phyloP scores from a whole-genome alignment of 1,140 invertebrate genomes.

The Tribolium madens region DNA sequence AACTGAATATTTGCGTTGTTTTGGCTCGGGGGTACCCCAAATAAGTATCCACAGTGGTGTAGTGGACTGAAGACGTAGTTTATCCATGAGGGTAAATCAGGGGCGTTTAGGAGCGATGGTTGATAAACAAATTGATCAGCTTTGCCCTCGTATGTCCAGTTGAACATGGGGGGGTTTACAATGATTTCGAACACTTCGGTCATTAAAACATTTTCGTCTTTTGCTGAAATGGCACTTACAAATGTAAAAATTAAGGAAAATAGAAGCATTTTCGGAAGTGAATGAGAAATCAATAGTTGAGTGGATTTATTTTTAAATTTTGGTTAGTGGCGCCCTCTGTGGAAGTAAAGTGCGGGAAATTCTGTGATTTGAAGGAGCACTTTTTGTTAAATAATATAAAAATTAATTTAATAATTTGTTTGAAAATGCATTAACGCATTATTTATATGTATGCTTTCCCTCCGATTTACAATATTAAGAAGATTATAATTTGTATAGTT shows the following conservation, averaged over 20 bases:
- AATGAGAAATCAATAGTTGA: not conserved
- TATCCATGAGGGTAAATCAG: slow-evolving; percentile 88
- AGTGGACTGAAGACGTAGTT: slow-evolving; percentile 82
- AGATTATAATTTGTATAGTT: too few species aligned
- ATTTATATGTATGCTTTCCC: too few species aligned
- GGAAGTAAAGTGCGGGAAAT: not conserved
- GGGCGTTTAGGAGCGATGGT: slow-evolving; percentile 75
- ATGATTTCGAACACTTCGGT: slow-evolving; percentile 75
- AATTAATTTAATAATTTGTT: too few species aligned
- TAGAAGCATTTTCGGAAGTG: not conserved
- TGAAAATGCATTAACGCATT: too few species aligned
- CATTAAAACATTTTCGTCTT: slow-evolving; percentile 67
- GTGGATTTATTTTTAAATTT: slow-evolving; percentile 30
- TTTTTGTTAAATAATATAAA: too few species aligned
- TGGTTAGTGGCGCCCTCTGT: not conserved
- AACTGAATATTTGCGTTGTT: slow-evolving; percentile 71
- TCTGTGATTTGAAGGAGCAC: too few species aligned
- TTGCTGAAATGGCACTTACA: not conserved
- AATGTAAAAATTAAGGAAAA: not conserved
- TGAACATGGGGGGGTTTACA: slow-evolving; percentile 75
- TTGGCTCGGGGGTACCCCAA: slow-evolving; percentile 80
- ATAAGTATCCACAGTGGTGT: slow-evolving; percentile 81
- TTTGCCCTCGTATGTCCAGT: slow-evolving; percentile 76
- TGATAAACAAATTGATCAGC: slow-evolving; percentile 76
- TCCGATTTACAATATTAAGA: too few species aligned